Evolutionary conservation across 2,888 invertebrate species (phyloP).

Genomic region (Cryptocephalus moraei): DNA sequence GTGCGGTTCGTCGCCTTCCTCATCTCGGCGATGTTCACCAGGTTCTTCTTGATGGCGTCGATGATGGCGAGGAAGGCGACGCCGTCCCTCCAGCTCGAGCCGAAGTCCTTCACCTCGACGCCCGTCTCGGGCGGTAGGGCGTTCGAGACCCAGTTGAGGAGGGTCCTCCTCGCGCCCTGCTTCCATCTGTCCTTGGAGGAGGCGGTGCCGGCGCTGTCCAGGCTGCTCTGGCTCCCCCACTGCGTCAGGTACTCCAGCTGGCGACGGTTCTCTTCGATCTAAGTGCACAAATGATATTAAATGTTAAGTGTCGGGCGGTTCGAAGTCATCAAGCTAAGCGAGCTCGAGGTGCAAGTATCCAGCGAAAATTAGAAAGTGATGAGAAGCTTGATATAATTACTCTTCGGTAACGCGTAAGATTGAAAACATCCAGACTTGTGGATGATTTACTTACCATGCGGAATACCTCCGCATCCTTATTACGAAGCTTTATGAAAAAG

Average conservation of each 20-base stretch:
- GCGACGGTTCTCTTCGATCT: conserved; percentile 94
- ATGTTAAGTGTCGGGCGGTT: too few relatives aligned
- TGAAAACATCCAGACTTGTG: conserved; percentile 1
- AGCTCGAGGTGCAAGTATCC: too few relatives aligned
- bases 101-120: conserved; percentile 86
- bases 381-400: neutral
- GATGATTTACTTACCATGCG: conserved; percentile 28
- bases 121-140: conserved; percentile 82
- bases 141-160: conserved; percentile 90
- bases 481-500: conserved; percentile 33
- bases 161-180: conserved; percentile 81
- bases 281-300: conserved; percentile 12
- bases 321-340: too few relatives aligned
- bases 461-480: conserved; percentile 32
- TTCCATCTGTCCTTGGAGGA: conserved; percentile 69
- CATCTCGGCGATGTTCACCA: conserved; percentile 80
- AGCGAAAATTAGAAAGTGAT: too few relatives aligned
- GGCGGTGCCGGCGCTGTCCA: conserved; percentile 69
- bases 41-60: conserved; percentile 86
- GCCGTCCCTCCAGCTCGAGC: conserved; percentile 92
- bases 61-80: conserved; percentile 91
- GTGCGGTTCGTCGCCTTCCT: conserved; percentile 66
- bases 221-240: conserved; percentile 71
- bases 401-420: conserved; percentile 2
- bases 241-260: conserved; percentile 78